These are phyloP conservation scores for Eupelmus urozonus DNA, from an alignment of 2,888 invertebrate species.

Conservation along the genomic window DNA sequence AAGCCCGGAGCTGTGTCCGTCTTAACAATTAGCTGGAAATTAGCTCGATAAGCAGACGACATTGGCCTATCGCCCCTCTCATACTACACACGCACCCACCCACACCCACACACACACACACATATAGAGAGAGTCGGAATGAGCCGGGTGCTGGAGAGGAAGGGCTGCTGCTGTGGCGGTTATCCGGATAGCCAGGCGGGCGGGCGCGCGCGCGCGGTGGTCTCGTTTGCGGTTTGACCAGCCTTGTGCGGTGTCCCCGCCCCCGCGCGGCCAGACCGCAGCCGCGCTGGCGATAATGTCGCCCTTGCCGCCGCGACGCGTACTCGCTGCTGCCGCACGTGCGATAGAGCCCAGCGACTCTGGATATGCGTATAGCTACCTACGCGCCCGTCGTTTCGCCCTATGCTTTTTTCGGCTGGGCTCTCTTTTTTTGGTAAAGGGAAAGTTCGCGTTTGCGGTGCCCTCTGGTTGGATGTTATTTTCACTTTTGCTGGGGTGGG, in stretches of 20 bases:
- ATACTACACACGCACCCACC: slow-evolving; percentile 25
- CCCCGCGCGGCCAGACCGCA: too few relatives aligned
- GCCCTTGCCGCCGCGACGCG: slow-evolving; percentile 61
- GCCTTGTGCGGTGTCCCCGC: slow-evolving; percentile 76
- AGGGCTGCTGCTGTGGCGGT: slow-evolving; percentile 66
- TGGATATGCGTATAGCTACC: too few relatives aligned
- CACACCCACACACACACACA: too few relatives aligned
- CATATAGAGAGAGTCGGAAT: slow-evolving; percentile 8
- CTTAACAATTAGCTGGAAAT: slow-evolving; percentile 68
- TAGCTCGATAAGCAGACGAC: slow-evolving; percentile 67
- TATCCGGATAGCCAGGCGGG: slow-evolving; percentile 78
- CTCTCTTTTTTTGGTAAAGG: slow-evolving; percentile 1
- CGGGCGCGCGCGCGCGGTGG: slow-evolving; percentile 76
- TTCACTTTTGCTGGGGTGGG: too few relatives aligned
- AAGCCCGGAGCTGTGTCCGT: slow-evolving; percentile 45
- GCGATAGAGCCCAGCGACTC: too few relatives aligned
- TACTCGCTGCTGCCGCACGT: neutral
- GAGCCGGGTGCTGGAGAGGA: slow-evolving; percentile 6
- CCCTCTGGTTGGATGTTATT: too few relatives aligned
- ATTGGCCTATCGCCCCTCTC: slow-evolving; percentile 41
- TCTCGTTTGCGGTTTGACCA: slow-evolving; percentile 78
- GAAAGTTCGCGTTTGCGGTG: too few relatives aligned
- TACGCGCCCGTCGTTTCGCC: too few relatives aligned
- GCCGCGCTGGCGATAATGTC: slow-evolving; percentile 76
- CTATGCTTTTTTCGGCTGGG: neutral